Conservation (phyloP, 2,113 vertebrate genomes). For the Esox niger region DNA sequence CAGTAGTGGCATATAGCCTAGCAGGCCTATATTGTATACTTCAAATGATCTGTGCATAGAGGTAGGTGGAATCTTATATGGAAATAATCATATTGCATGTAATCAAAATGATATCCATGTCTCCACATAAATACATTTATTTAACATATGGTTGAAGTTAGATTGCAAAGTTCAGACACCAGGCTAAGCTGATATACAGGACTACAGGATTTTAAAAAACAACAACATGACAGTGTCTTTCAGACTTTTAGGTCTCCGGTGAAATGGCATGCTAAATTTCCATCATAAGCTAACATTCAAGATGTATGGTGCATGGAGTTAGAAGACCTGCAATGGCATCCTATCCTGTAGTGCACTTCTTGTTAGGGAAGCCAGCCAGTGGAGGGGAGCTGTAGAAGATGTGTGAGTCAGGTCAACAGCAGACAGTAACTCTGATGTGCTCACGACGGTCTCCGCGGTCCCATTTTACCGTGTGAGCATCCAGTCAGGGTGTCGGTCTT, state of each 20-base stretch:
- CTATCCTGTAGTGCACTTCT: slow-evolving; percentile 64
- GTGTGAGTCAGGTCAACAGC: slow-evolving; percentile 2
- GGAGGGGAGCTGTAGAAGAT: neutral
- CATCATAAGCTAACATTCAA: slow-evolving; percentile 39
- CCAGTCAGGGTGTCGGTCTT: neutral
- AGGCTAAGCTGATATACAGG: too few species aligned
- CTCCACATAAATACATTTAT: neutral
- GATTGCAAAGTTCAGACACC: neutral
- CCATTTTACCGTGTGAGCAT: neutral
- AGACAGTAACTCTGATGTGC: neutral
- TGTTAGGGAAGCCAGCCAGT: slow-evolving; percentile 27
- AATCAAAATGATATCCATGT: neutral
- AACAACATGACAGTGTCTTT: too few species aligned
- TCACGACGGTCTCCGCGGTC: neutral
- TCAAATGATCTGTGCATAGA: slow-evolving; percentile 56
- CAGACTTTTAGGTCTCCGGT: neutral
- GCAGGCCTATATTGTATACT: slow-evolving; percentile 17
- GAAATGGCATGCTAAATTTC: neutral
- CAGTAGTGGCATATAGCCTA: slow-evolving; percentile 27
- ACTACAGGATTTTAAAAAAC: neutral
- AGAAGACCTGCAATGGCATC: slow-evolving; percentile 29
- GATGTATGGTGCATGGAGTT: slow-evolving; percentile 60
- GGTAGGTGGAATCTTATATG: neutral
- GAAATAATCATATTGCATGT: neutral
- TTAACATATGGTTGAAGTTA: neutral